Evolutionary conservation across 2,113 vertebrate genomes (phyloP).

Genomic region (Saguinus midas): DNA sequence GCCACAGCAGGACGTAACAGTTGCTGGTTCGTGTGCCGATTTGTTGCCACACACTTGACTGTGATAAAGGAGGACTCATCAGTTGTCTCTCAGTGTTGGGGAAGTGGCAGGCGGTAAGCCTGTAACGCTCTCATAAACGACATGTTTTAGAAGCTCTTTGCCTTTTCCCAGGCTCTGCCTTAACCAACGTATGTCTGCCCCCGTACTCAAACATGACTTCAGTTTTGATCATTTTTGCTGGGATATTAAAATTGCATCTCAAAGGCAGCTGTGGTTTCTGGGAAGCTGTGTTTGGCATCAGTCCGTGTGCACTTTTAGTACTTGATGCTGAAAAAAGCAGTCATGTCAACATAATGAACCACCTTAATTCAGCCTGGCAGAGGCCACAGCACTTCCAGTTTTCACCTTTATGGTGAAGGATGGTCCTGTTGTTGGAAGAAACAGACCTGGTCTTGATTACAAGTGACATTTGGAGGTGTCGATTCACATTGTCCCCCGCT

Average conservation of each 20-base stretch:
- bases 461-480: neutral
- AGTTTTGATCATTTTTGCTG: neutral
- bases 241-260: neutral
- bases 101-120: neutral
- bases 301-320: neutral
- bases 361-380: neutral
- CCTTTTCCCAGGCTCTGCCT: accelerated
- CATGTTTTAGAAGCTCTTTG: neutral
- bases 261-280: neutral
- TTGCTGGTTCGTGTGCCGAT: neutral
- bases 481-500: neutral
- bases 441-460: neutral
- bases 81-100: neutral
- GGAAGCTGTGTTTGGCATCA: neutral
- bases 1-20: accelerated
- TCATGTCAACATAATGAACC: neutral
- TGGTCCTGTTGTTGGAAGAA: neutral
- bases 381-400: neutral
- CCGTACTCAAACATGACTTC: neutral
- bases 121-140: neutral
- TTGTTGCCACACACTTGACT: neutral
- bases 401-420: neutral
- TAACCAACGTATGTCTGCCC: accelerated
- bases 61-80: neutral
- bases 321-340: neutral